Base-by-base conservation (phyloP, 2,888 invertebrate species). In the Drosophila setosimentum region DNA sequence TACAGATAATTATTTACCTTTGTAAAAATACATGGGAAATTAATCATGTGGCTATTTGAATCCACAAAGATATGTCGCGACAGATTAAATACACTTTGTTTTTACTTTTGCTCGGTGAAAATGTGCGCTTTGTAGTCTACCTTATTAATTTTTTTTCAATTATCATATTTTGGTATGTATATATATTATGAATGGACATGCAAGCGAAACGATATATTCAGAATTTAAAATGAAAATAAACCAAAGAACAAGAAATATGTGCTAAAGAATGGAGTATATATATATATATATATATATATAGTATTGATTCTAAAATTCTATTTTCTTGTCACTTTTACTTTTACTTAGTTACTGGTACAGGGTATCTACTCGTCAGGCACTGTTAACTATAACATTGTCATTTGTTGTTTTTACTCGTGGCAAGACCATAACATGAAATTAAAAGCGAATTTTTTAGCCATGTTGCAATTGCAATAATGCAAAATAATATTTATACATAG, bases 171-270 rank as follows among this genome's bases (percentile, higher is more conserved):
- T n/a, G n/a, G n/a, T n/a, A n/a, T n/a, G n/a, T n/a, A n/a, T n/a
- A n/a, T n/a, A n/a, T n/a, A n/a, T n/a, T n/a, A n/a, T 18, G 16
- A 27, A 21, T 8, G 30, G 5, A 48, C 32, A 64, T 54, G 29
- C 27, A 48, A 24, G 8, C 30, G 45, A 40, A 62, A 62, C 49
- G 40, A 21, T 50, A 40, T 48, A 30, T 54, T 33, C 48, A 21
- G 58, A 63, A 66, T 63, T 68, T 29, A 59, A 57, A 71, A 79
- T 29, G 69, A 65, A 69, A 55, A 66, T 53, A 82, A 73, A 76
- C 53, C 60, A 57, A 67, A 13, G 49, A 24, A 2, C 21, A n/a
- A n/a, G n/a, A n/a, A n/a, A 35, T 18, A 35, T 7, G 21, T 6
- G 2, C 11, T 16, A 32, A 16, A 7, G 7, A 16, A 16, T 21